Conservation (phyloP, 2,113 vertebrate species). For the Mus spicilegus region DNA sequence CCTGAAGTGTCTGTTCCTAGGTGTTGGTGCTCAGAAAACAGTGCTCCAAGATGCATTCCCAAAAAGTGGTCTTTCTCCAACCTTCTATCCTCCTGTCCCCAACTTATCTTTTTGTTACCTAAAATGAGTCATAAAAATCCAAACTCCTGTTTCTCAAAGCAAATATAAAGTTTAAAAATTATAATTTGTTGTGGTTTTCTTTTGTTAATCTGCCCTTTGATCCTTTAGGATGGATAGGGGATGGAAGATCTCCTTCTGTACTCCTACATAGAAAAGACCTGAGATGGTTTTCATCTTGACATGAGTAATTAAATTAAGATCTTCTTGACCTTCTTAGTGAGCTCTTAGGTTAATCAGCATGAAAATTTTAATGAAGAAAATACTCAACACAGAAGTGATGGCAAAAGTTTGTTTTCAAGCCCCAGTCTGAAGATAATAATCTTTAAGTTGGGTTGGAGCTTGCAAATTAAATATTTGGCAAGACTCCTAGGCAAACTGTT, state of each 20-base stretch:
- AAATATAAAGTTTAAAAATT: neutral
- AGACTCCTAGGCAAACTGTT: neutral
- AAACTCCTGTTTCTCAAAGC: neutral
- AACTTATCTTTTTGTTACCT: neutral
- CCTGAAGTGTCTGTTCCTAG: neutral
- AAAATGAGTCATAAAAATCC: neutral
- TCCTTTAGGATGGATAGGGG: neutral
- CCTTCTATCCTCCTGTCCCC: neutral
- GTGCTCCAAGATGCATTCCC: neutral
- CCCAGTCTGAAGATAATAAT: neutral
- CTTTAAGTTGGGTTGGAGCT: neutral
- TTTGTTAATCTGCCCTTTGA: neutral
- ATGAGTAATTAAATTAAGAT: neutral
- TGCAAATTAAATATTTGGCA: slow-evolving; percentile 1
- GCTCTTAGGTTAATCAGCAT: neutral
- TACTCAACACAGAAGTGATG: neutral
- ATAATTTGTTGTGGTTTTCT: neutral
- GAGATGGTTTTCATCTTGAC: neutral
- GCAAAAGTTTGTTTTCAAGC: neutral
- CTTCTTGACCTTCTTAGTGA: neutral
- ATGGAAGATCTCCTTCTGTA: neutral
- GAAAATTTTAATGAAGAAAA: neutral
- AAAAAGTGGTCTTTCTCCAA: neutral
- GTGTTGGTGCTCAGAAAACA: neutral
- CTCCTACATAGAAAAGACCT: neutral